phyloP scores from a whole-genome alignment of 2,888 invertebrate genomes.

The Noctua comes region DNA sequence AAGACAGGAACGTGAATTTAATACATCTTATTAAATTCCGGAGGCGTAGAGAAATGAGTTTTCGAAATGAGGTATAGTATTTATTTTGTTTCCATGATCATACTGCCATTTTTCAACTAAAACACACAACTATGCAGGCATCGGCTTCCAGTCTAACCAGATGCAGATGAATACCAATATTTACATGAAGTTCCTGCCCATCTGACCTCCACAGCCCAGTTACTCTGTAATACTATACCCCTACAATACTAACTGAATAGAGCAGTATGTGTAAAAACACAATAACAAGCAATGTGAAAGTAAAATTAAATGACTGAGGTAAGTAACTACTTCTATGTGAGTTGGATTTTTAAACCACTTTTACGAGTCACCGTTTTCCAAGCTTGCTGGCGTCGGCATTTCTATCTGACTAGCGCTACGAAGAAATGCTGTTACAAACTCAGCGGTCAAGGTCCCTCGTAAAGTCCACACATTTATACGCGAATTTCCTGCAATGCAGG shows the following conservation, averaged over 20 bases:
- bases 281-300: background rate
- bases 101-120: background rate
- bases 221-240: background rate
- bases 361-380: background rate
- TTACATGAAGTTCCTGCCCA: background rate
- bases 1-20: background rate
- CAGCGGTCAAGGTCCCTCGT: slow-evolving; percentile 28
- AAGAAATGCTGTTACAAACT: slow-evolving; percentile 20
- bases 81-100: background rate
- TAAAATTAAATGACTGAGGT: background rate
- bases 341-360: background rate
- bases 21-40: too few relatives aligned
- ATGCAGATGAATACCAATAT: background rate
- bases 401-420: slow-evolving; percentile 16
- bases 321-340: background rate
- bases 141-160: background rate
- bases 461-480: slow-evolving; percentile 25
- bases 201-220: background rate
- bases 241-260: background rate
- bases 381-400: slow-evolving; percentile 4
- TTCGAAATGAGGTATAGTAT: background rate
- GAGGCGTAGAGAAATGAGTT: background rate
- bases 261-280: background rate
- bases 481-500: slow-evolving; percentile 23
- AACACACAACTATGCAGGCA: background rate